Conservation (phyloP, 2,797 vertebrate genomes). For the Notoglanidium macrostoma region DNA sequence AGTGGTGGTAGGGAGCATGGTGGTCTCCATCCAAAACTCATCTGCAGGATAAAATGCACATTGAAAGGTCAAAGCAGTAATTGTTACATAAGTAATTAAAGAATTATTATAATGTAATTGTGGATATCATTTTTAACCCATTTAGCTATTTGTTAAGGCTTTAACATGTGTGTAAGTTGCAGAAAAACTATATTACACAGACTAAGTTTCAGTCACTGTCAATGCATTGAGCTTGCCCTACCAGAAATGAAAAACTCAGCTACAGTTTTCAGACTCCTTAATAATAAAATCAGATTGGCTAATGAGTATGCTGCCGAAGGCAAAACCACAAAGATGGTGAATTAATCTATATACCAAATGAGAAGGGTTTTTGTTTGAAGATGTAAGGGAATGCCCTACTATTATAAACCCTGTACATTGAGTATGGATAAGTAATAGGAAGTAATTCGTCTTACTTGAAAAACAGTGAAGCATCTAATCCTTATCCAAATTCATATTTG, state of each 20-base stretch:
- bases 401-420: neutral
- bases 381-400: neutral
- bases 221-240: neutral
- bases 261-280: neutral
- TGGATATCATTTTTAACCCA: neutral
- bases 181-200: neutral
- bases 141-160: neutral
- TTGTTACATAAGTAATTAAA: neutral
- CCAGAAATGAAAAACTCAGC: neutral
- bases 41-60: conserved; percentile 65
- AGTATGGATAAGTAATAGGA: neutral
- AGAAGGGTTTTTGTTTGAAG: neutral
- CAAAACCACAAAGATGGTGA: neutral
- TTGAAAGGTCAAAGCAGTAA: neutral
- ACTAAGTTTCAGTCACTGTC: neutral
- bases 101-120: neutral
- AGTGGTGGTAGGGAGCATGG: conserved; percentile 64
- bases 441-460: neutral
- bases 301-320: neutral
- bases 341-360: neutral
- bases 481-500: neutral
- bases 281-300: neutral
- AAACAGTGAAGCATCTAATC: neutral
- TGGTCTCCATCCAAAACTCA: conserved; percentile 80
- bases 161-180: neutral